Conservation (phyloP, 2,113 vertebrate genomes). For the Oryzias curvinotus region DNA sequence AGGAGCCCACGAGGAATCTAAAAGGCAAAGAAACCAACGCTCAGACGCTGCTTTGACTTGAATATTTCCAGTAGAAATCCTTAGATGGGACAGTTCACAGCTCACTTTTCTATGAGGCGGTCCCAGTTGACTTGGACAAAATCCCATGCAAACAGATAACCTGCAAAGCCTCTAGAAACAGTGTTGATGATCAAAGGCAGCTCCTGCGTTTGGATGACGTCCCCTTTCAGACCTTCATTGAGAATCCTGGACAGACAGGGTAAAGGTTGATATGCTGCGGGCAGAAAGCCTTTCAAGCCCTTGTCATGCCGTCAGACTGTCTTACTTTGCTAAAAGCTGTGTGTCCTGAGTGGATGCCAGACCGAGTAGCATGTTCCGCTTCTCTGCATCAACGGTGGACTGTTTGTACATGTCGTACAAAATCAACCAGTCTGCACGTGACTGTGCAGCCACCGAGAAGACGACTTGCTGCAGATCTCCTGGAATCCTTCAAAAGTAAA, state of each 20-base stretch:
- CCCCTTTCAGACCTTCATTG: constrained; percentile 78
- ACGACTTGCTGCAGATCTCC: constrained; percentile 85
- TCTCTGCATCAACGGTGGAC: constrained; percentile 81
- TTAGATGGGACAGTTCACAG: background rate
- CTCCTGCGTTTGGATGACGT: constrained; percentile 83
- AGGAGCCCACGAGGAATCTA: constrained; percentile 90
- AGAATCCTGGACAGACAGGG: constrained; percentile 80
- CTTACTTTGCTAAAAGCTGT: constrained; percentile 82
- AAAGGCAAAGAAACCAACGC: constrained; percentile 25
- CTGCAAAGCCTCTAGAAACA: constrained; percentile 78
- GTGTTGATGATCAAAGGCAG: constrained; percentile 81
- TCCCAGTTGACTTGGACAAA: constrained; percentile 96
- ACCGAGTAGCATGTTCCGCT: constrained; percentile 85
- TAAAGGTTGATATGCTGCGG: background rate
- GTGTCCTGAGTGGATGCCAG: constrained; percentile 85
- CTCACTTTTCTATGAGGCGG: constrained; percentile 86
- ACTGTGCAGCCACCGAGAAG: constrained; percentile 85
- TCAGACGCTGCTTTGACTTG: background rate
- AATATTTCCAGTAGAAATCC: background rate
- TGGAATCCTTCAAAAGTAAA: constrained; percentile 77
- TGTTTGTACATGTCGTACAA: constrained; percentile 73
- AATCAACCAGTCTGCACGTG: constrained; percentile 77
- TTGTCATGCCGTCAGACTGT: background rate
- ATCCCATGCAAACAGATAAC: constrained; percentile 89
- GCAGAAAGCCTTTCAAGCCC: background rate